These are phyloP conservation scores for Eupithecia centaureata DNA, from an alignment of 2,888 invertebrate genomes.

Conservation along the genomic window DNA sequence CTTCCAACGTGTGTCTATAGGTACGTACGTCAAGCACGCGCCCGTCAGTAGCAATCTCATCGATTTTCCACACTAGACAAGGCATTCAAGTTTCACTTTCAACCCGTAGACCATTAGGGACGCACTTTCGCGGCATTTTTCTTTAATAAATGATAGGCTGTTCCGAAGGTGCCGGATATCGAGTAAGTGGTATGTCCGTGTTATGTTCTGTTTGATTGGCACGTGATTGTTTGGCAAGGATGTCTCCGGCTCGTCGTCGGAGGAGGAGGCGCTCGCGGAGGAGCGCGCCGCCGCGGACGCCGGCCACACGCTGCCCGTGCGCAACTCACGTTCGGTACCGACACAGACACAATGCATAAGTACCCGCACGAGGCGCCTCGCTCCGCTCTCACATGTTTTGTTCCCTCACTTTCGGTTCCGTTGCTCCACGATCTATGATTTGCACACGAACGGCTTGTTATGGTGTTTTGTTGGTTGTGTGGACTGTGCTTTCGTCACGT, in stretches of 20 bases:
- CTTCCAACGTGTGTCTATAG: slow-evolving; percentile 59
- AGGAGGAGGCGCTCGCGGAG: slow-evolving; percentile 80
- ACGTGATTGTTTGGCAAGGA: slow-evolving; percentile 77
- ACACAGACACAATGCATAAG: slow-evolving; percentile 51
- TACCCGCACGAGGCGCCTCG: slow-evolving; percentile 51
- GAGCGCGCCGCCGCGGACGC: slow-evolving; percentile 68
- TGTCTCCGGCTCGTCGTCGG: slow-evolving; percentile 81
- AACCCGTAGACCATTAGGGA: slow-evolving; percentile 63
- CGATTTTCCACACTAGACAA: slow-evolving; percentile 70
- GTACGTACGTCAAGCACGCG: slow-evolving; percentile 60
- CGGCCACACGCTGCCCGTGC: slow-evolving; percentile 82
- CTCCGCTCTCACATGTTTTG: slow-evolving; percentile 48
- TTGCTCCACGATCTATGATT: slow-evolving; percentile 77
- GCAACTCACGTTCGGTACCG: slow-evolving; percentile 81
- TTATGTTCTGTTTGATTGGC: slow-evolving; percentile 62
- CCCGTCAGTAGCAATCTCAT: slow-evolving; percentile 67
- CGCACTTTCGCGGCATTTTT: slow-evolving; percentile 54
- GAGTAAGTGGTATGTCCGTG: slow-evolving; percentile 63
- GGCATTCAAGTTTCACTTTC: slow-evolving; percentile 72
- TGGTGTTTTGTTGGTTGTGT: slow-evolving; percentile 60
- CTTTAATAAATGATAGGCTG: slow-evolving; percentile 49
- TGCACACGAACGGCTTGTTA: slow-evolving; percentile 77
- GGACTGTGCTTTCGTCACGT: slow-evolving; percentile 66
- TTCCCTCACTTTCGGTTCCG: slow-evolving; percentile 62
- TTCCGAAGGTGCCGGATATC: slow-evolving; percentile 47